phyloP scores from a whole-genome alignment of 2,113 vertebrate genomes.

The Ivindomyrus marchei region DNA sequence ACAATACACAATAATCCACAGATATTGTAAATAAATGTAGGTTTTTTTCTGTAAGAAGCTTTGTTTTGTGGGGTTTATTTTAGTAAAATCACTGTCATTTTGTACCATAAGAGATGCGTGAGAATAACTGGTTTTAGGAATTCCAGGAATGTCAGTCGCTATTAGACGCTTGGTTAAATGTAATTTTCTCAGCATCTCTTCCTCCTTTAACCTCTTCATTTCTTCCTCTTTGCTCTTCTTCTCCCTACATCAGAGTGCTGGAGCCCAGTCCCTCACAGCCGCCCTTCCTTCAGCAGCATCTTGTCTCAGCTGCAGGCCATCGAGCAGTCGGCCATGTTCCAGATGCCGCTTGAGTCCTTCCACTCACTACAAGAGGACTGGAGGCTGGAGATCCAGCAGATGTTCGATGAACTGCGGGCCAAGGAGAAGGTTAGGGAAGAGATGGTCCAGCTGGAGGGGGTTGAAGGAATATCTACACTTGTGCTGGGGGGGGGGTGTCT shows the following conservation, averaged over 20 bases:
- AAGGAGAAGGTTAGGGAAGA: slow-evolving; percentile 74
- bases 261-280: slow-evolving; percentile 72
- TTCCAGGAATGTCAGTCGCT: slow-evolving; percentile 25
- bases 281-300: slow-evolving; percentile 73
- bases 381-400: slow-evolving; percentile 82
- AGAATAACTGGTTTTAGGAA: neutral
- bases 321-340: slow-evolving; percentile 82
- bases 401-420: slow-evolving; percentile 82
- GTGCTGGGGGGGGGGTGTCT: neutral
- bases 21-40: neutral
- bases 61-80: neutral
- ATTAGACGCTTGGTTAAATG: neutral
- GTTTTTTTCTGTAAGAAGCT: neutral
- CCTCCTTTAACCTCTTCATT: neutral
- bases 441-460: neutral
- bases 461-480: neutral
- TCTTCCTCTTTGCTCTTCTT: neutral
- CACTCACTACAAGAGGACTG: slow-evolving; percentile 86
- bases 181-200: neutral
- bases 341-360: slow-evolving; percentile 87
- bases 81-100: neutral
- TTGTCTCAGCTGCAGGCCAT: slow-evolving; percentile 68
- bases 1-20: neutral
- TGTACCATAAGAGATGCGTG: neutral
- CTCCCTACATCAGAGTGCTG: slow-evolving; percentile 68